Evolutionary conservation across 2,797 vertebrate genomes (phyloP), one percentile per base, ranked within the genome.

Genomic region (Glyptemys insculpta): DNA sequence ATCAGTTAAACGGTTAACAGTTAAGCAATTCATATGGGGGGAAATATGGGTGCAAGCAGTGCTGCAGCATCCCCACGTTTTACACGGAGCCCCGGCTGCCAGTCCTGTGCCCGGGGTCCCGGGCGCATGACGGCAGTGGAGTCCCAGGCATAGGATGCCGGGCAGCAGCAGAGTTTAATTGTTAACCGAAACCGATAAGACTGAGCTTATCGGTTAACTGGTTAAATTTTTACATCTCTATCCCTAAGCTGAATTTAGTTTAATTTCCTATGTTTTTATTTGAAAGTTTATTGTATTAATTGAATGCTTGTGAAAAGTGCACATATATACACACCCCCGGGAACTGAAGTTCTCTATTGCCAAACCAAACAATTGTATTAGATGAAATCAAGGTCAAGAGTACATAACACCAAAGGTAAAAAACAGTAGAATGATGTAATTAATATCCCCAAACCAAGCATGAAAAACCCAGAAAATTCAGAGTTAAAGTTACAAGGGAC

Each of bases 391-490:
- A 65, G 34, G 62, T 65, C 34, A 65, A 65, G 62, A 34, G 34
- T 68, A 50, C 0, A 0, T 21, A 49, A 1, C 52, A 96, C 27
- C 29, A 86, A 6, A 59, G 34, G 4, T 83, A 62, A 14, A 37
- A 88, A 49, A 18, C 15, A 65, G 16, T 65, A 19, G 15, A 18
- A 9, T 6, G 4, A 65, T 19, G 14, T 34, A 34, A 31, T 62
- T 34, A 62, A 16, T 54, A 37, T 50, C 8, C 31, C n/a, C 3
- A 37, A 86, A 62, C 15, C 47, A 65, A 65, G 23, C 25, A 89
- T 85, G 84, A 12, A 6, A 90, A 87, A 86, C 57, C 87, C 80
- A 52, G 2, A 93, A 86, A 87, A 87, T 50, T 88, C 49, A 72
- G 37, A 88, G 7, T 56, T 88, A 57, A 82, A 5, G 2, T 82